Base-by-base conservation (phyloP, 1,140 invertebrate species). In the Doryteuthis pealeii region DNA sequence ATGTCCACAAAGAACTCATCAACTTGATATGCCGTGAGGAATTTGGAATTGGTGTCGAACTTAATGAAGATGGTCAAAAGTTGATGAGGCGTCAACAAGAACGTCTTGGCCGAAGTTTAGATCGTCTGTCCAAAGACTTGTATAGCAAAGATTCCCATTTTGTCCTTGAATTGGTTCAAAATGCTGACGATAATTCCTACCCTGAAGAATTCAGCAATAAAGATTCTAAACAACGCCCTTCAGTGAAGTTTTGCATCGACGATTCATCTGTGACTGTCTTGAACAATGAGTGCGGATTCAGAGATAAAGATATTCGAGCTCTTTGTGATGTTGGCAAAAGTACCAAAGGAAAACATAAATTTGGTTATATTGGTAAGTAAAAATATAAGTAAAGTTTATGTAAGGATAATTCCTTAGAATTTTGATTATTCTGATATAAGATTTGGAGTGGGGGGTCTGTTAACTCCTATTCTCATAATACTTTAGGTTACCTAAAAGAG, bases 121-220 rank as follows among this genome's bases (percentile, higher is more conserved):
- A 87, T 75, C 78, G 86, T n/a, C 74, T 89, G 30, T 87, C 87
- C 5, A 83, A 82, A 62, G 88, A 89, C 71, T 77, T 89, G 28
- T 89, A 89, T 78, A 87, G 82, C 76, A 87, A 86, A 72, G 87
- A 88, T 62, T 86, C 87, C 4, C 88, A 89, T 76, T 89, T 89
- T 82, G 86, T 89, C 1, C 74, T 89, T 32, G 78, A 82, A 68
- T 33, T 82, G 70, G 78, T 87, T 31, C 86, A 87, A 77, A 89
- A 89, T 82, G 88, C 88, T 40, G 88, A 89, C 68, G 88, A 89
- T 78, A 89, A 89, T 76, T 66, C 72, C 45, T 89, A 89, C 77
- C 72, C 78, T 12, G 76, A 77, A 12, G 66, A 79, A 1, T 43
- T 82, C 10, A 35, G 76, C 45, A 70, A 54, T 3, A 67, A 71